Evolutionary conservation across 2,113 vertebrate genomes (phyloP), one percentile per base, ranked within the genome.

Genomic region (Centrocercus urophasianus): DNA sequence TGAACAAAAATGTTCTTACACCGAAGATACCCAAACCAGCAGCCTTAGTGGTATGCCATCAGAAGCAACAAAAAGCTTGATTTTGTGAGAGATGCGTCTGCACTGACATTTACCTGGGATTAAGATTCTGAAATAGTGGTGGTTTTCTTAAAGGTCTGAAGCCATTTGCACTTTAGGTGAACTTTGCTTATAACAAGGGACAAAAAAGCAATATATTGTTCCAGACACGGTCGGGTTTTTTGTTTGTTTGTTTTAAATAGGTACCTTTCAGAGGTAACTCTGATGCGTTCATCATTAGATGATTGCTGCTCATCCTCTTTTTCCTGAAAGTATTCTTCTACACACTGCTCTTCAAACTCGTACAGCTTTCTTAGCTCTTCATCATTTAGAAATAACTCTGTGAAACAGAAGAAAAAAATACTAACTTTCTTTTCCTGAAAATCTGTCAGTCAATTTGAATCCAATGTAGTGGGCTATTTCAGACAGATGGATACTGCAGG

Each of bases 261-360:
- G 8, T 97, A 99, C 99, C 99, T 99, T 97, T 99, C 99, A 45
- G 98, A 98, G 4, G 99, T 99, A 52, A 99, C 98, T 64, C 99
- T 98, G 96, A 99, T 99, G 64, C 99, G 98, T 93, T 99, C 99
- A 11, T 99, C 98, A 25, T 98, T 99, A 47, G 99, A 99, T 3
- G 99, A 99, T 83, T 98, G 99, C 88, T 99, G 97, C 91, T 99
- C 98, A 4, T 99, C 99, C 64, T 99, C 99, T 90, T 99, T 99
- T 92, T 98, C 98, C 34, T 98, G 98, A 90, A 99, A 99, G 88
- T 99, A 99, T 92, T 99, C 99, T 95, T 99, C 99, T 82, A 99
- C 98, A 30, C 99, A 99, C 91, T 99, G 98, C 88, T 99, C 99
- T 96, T 99, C 99, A 96, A 99, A 99, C 94, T 99, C 99, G 8